A percentile compares a stretch with the other conserved stretches of the same genome.
phyloP scores from a whole-genome alignment of 2,888 invertebrate species.

The Leptinotarsa juncta region DNA sequence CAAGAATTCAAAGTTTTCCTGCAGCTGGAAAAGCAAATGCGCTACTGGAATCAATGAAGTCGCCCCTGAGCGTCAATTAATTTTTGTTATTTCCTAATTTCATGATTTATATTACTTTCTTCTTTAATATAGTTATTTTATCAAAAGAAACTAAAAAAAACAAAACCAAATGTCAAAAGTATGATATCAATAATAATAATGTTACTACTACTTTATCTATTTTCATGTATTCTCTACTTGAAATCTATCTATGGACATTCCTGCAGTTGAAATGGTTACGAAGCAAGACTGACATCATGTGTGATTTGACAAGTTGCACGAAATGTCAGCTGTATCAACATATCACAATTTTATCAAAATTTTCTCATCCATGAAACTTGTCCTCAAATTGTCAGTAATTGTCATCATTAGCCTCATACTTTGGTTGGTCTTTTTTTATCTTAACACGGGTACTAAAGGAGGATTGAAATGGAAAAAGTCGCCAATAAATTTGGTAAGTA shows the following conservation, averaged over 20 bases:
- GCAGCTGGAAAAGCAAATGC: too few relatives aligned
- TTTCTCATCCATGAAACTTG: not conserved
- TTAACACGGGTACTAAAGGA: not conserved
- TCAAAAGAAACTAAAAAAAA: not conserved
- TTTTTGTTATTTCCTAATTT: too few relatives aligned
- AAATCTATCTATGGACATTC: slow-evolving; percentile 5
- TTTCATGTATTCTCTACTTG: not conserved
- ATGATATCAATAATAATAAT: slow-evolving; percentile 9
- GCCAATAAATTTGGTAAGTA: not conserved
- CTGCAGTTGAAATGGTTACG: not conserved
- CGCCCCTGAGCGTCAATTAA: too few relatives aligned
- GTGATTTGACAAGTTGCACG: not conserved
- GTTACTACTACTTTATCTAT: slow-evolving; percentile 12
- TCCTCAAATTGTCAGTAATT: not conserved
- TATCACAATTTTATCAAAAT: not conserved
- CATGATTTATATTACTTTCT: too few relatives aligned
- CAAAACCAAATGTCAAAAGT: not conserved
- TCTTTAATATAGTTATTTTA: too few relatives aligned
- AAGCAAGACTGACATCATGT: too few relatives aligned
- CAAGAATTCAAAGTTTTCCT: too few relatives aligned
- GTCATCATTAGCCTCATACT: not conserved
- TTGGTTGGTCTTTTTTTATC: not conserved
- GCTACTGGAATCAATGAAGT: too few relatives aligned
- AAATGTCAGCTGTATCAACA: not conserved
- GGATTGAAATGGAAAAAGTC: not conserved